Base-by-base conservation (phyloP, 2,797 vertebrate genomes). In the Muraenolepis orangiensis region DNA sequence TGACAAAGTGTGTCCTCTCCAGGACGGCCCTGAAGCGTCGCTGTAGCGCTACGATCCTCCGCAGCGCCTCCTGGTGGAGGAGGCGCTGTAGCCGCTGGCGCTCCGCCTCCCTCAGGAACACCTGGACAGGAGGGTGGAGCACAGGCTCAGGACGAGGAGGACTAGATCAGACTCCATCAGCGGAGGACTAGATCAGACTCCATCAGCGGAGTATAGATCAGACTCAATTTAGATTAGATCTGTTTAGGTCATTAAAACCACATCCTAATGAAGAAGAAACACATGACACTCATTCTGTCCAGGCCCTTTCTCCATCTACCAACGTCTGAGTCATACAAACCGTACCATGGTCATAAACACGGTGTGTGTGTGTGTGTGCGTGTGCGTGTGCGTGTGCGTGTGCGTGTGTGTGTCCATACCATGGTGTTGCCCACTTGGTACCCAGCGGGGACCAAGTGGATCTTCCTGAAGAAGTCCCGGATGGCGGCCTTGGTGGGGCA, bases 351-450 rank as follows among this genome's bases (percentile, higher is more conserved):
- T n/a, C n/a, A n/a, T n/a, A n/a, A n/a, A n/a, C n/a, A n/a, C n/a
- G n/a, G 32, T 34, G 32, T 34, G 32, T 34, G 32, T 34, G 32
- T 34, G 32, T 34, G 32, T 34, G 32, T 34, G 32, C 8, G 32
- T 34, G 32, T 10, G 51, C 13, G 11, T 28, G 26, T 6, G 11
- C 23, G 12, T 68, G 23, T 18, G 16, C 2, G n/a, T 32, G 34
- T 7, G 51, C 12, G 46, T 71, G 73, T 2, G 8, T n/a, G 14
- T 18, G 11, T 38, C 6, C 66, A 78, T 93, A 99, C 98, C 97
- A 94, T 98, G 0, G 96, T 96, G 91, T 94, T 94, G 77, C 98
- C 98, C 82, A 99, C 96, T 97, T 99, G 97, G 78, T 96, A 98
- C 64, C 93, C 95, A 66, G 96, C 93, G 20, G 94, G 92, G 46